Evolutionary conservation across 2,888 invertebrate species (phyloP).

Genomic region (Girardia tigrina): DNA sequence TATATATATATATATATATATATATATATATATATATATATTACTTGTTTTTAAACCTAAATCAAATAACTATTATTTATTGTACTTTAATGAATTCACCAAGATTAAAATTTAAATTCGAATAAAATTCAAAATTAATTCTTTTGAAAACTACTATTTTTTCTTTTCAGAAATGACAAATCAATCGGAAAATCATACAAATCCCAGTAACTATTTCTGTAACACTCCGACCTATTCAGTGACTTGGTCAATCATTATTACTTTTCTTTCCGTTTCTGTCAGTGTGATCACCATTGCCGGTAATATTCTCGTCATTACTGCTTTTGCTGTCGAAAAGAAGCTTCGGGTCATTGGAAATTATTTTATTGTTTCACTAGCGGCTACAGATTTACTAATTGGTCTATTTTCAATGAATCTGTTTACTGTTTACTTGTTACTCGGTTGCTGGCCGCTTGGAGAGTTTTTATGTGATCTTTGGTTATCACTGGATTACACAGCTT

Average conservation of each 20-base stretch:
- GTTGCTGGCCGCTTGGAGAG: slow-evolving; percentile 89
- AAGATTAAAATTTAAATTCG: too few species aligned
- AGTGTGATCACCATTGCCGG: slow-evolving; percentile 54
- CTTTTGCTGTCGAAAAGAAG: slow-evolving; percentile 80
- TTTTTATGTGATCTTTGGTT: slow-evolving; percentile 92
- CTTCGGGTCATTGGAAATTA: slow-evolving; percentile 90
- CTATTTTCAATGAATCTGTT: slow-evolving; percentile 96
- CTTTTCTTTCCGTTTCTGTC: slow-evolving; percentile 62
- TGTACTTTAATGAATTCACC: too few species aligned
- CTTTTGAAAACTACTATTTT: too few species aligned
- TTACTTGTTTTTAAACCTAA: too few species aligned
- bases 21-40: too few species aligned
- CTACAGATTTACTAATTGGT: slow-evolving; percentile 89
- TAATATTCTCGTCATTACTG: slow-evolving; percentile 80
- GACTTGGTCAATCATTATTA: slow-evolving; percentile 68
- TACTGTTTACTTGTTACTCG: slow-evolving; percentile 85
- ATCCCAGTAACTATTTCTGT: neutral
- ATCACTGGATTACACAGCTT: slow-evolving; percentile 94
- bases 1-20: too few species aligned
- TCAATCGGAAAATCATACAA: neutral
- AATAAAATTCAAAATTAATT: too few species aligned
- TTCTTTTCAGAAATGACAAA: neutral
- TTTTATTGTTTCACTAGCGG: slow-evolving; percentile 92
- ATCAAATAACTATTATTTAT: too few species aligned
- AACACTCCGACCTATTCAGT: neutral